phyloP scores from a whole-genome alignment of 1,140 invertebrate species.

The Archegozetes longisetosus region DNA sequence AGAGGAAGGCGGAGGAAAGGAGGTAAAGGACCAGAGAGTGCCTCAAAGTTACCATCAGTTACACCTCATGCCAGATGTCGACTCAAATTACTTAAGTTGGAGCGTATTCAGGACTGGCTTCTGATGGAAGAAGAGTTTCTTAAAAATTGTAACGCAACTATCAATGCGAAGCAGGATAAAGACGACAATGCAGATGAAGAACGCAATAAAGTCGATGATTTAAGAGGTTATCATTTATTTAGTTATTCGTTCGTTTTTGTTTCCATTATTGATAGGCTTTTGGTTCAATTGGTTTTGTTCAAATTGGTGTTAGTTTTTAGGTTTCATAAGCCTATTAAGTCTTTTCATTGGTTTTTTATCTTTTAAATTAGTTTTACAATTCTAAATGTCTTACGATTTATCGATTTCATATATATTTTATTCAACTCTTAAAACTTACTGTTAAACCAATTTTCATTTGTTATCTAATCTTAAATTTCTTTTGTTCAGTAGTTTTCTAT shows the following conservation, averaged over 20 bases:
- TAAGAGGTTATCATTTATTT: conserved; percentile 54
- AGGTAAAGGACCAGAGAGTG: conserved; percentile 92
- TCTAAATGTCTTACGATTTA: no score
- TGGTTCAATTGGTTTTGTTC: no score
- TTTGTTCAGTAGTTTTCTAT: no score
- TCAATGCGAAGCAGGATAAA: conserved; percentile 14
- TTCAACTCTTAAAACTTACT: no score
- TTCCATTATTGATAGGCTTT: no score
- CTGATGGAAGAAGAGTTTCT: conserved; percentile 99
- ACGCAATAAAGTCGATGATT: conserved; percentile 81
- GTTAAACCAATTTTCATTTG: no score
- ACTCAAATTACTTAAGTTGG: conserved; percentile 83
- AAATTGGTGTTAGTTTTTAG: no score
- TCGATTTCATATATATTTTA: no score
- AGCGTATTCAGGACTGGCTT: conserved; percentile 96
- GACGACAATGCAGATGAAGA: conserved; percentile 48
- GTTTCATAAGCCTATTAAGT: no score
- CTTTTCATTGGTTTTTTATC: no score
- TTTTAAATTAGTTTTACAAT: no score
- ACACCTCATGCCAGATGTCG: conserved; percentile 94
- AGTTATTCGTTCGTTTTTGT: neutral
- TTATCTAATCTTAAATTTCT: no score
- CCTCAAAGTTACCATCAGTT: conserved; percentile 83
- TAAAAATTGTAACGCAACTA: conserved; percentile 53
- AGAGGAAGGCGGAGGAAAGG: conserved; percentile 96